Conservation (phyloP, 2,113 vertebrate genomes). For the Amblyornis subalaris region DNA sequence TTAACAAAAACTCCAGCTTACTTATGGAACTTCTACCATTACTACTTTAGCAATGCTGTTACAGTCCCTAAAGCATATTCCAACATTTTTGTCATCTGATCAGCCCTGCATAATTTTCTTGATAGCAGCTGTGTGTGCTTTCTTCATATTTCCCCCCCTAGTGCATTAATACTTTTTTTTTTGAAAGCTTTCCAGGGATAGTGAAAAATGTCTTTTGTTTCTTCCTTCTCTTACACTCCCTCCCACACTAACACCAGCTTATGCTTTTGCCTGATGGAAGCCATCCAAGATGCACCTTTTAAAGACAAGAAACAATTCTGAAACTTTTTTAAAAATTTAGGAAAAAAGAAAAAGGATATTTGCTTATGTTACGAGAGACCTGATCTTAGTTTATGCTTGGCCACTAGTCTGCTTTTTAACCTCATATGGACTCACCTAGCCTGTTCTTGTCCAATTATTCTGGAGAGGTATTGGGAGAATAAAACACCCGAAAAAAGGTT, state of each 20-base stretch:
- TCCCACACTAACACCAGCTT: neutral
- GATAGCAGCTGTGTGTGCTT: conserved; percentile 2
- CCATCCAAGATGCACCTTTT: neutral
- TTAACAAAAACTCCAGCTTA: neutral
- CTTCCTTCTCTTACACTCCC: neutral
- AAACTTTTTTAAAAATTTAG: neutral
- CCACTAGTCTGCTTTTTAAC: neutral
- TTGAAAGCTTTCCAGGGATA: neutral
- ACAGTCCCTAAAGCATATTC: neutral
- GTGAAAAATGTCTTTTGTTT: neutral
- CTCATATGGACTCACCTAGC: neutral
- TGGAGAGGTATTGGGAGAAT: neutral
- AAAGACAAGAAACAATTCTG: neutral
- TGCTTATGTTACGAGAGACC: neutral
- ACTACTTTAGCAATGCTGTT: neutral
- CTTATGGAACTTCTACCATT: neutral
- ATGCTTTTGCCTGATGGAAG: neutral
- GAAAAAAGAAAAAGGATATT: neutral
- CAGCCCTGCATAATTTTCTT: conserved; percentile 1
- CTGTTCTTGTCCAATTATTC: neutral
- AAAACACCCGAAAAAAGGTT: neutral
- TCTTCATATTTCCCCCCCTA: neutral
- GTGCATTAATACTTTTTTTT: neutral
- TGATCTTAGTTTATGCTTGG: neutral
- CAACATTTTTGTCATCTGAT: neutral